Percentiles rank a stretch among this genome's conserved stretches.
Evolutionary conservation across 1,140 invertebrate species (phyloP).

Genomic region (Drosophila punjabiensis): DNA sequence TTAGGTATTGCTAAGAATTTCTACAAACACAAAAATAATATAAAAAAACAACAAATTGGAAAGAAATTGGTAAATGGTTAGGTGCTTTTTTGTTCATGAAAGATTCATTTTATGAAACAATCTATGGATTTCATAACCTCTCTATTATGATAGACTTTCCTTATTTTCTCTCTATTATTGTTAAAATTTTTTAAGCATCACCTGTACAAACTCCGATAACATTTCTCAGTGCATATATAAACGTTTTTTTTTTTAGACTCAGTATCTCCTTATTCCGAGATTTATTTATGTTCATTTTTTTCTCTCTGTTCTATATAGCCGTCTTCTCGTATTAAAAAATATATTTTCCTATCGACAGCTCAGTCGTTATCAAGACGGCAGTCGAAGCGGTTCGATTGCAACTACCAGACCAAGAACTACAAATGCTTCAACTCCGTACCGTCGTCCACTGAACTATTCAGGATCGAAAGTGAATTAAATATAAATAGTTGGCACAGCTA

Average conservation of each 20-base stretch:
- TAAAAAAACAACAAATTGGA: neutral
- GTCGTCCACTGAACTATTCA: slow-evolving; percentile 5
- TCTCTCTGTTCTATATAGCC: slow-evolving; percentile 25
- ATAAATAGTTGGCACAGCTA: slow-evolving; percentile 12
- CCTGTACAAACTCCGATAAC: neutral
- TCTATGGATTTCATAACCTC: neutral
- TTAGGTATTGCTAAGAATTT: neutral
- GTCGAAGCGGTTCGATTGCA: slow-evolving; percentile 47
- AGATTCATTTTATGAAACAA: neutral
- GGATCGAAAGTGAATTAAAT: neutral
- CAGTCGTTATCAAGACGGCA: slow-evolving; percentile 78
- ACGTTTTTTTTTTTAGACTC: slow-evolving; percentile 26
- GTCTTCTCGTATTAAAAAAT: slow-evolving; percentile 47
- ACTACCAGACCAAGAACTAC: slow-evolving; percentile 13
- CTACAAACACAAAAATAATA: neutral
- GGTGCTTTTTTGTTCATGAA: neutral
- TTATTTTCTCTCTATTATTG: neutral
- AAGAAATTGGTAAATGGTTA: too few relatives aligned
- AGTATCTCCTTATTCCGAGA: slow-evolving; percentile 47
- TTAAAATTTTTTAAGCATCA: neutral
- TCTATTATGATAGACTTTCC: neutral
- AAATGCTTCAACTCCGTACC: slow-evolving; percentile 1
- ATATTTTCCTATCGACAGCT: slow-evolving; percentile 33
- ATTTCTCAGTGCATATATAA: slow-evolving; percentile 56
- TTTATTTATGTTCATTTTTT: slow-evolving; percentile 43